These are phyloP conservation scores for Drosophila kanekoi DNA, from an alignment of 2,888 invertebrate species.

Conservation along the genomic window DNA sequence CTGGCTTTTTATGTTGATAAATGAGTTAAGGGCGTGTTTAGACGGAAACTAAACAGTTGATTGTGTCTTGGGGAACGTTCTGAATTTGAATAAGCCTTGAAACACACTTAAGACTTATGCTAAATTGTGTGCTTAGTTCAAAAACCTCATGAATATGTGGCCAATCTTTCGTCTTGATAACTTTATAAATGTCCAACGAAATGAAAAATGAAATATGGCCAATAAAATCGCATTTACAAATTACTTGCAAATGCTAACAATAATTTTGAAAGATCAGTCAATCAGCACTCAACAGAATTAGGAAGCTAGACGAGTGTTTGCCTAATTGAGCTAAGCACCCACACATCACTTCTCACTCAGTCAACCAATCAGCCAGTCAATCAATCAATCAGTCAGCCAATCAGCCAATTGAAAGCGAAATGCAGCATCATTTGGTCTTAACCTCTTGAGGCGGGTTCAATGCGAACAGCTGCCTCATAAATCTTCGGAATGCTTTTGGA, in stretches of 20 bases:
- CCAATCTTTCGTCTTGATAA: conserved; percentile 1
- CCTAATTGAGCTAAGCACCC: conserved; percentile 69
- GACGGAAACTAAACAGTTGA: conserved; percentile 28
- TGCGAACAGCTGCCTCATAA: conserved; percentile 72
- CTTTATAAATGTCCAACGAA: conserved; percentile 18
- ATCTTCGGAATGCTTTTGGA: conserved; percentile 52
- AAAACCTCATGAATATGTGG: conserved; percentile 13
- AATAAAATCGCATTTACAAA: conserved; percentile 21
- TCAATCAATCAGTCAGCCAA: conserved; percentile 40
- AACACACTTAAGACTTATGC: conserved; percentile 31
- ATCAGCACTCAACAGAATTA: conserved; percentile 49
- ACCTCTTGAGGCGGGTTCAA: conserved; percentile 72
- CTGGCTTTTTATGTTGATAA: conserved; percentile 44
- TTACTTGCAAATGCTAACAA: conserved; percentile 37
- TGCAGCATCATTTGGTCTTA: conserved; percentile 62
- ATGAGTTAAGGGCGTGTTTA: conserved; percentile 58
- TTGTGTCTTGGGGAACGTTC: conserved; percentile 9
- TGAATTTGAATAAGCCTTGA: conserved; percentile 46
- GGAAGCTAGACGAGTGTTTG: conserved; percentile 44
- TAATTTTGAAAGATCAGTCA: conserved; percentile 38
- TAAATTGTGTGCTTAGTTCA: conserved; percentile 21
- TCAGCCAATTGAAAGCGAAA: conserved; percentile 71
- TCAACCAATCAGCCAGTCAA: conserved; percentile 28
- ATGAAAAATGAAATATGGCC: conserved; percentile 1
- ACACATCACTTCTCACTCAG: conserved; percentile 44